phyloP scores from a whole-genome alignment of 2,113 vertebrate genomes.

The Gymnarchus niloticus region DNA sequence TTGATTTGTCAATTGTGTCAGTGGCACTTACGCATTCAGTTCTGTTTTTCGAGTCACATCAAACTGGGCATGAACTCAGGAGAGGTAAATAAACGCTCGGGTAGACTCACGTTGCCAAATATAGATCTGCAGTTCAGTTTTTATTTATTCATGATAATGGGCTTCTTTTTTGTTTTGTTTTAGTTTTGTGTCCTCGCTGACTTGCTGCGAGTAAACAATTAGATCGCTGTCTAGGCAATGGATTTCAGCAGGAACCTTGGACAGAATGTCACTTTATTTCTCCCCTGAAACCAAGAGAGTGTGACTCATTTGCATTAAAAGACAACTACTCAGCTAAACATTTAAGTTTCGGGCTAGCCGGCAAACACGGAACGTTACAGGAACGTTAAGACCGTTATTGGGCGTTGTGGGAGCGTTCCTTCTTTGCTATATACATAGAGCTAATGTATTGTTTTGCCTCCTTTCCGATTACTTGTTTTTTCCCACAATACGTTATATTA shows the following conservation, averaged over 20 bases:
- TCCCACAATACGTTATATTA: neutral
- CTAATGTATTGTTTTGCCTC: neutral
- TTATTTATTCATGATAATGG: conserved; percentile 23
- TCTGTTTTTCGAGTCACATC: neutral
- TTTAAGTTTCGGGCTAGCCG: neutral
- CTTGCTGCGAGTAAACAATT: neutral
- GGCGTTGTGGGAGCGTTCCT: no score
- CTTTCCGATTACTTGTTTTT: neutral
- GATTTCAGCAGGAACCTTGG: neutral
- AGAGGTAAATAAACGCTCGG: neutral
- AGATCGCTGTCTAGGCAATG: neutral
- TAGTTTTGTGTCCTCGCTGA: no score
- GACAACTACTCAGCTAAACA: neutral
- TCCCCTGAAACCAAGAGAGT: neutral
- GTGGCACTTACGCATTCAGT: neutral
- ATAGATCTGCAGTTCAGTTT: neutral
- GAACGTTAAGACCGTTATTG: no score
- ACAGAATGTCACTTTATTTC: neutral
- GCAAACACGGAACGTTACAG: no score
- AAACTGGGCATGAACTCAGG: neutral
- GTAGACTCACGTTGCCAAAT: neutral
- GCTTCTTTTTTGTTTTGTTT: neutral
- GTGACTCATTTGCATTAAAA: neutral
- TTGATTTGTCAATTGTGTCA: neutral
- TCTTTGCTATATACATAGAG: neutral